Percentiles rank a stretch among this genome's conserved stretches.
Evolutionary conservation across 2,113 vertebrate species (phyloP).

Genomic region (Microtus richardsoni): DNA sequence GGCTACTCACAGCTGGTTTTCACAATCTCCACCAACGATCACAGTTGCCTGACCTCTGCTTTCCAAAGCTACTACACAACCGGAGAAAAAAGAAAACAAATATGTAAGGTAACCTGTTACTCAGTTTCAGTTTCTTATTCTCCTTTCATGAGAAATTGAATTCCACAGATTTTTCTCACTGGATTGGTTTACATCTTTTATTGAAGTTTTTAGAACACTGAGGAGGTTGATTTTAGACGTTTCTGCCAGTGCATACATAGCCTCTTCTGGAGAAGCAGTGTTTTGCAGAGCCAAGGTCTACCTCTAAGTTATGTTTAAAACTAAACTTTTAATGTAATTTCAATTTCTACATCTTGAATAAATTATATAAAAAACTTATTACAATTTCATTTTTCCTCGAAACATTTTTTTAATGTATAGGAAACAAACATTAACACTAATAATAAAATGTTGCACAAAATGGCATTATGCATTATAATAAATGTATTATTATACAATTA

Average conservation of each 20-base stretch:
- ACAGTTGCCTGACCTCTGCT: background rate
- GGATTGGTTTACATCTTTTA: background rate
- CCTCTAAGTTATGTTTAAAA: background rate
- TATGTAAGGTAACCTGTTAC: background rate
- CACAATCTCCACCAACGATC: background rate
- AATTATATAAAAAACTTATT: background rate
- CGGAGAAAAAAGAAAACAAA: background rate
- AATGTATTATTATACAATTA: background rate
- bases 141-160: background rate
- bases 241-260: background rate
- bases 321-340: background rate
- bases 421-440: background rate
- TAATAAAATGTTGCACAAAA: conserved; percentile 1
- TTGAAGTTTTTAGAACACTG: background rate
- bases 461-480: background rate
- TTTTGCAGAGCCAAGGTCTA: background rate
- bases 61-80: background rate
- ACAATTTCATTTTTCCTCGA: background rate
- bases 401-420: background rate
- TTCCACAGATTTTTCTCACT: background rate
- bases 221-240: background rate
- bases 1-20: background rate
- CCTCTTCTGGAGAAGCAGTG: background rate
- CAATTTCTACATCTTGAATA: background rate
- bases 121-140: background rate